Percentiles rank a stretch among this genome's conserved stretches.
These are phyloP conservation scores for Athene cunicularia DNA, from an alignment of 2,113 vertebrate genomes.

Conservation along the genomic window DNA sequence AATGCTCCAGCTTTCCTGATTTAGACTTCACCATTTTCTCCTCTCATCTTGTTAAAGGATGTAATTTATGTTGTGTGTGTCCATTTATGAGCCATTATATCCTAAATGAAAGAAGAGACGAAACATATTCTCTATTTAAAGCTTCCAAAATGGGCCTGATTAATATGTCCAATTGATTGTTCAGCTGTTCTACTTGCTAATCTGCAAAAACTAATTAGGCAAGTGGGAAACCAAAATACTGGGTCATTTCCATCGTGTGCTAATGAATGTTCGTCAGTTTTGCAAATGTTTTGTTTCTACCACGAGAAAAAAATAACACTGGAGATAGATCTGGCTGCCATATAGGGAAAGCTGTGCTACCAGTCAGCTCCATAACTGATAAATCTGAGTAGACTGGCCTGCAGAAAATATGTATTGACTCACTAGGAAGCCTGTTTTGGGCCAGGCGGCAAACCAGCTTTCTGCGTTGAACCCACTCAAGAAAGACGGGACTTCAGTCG, in stretches of 20 bases:
- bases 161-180: conserved; percentile 70
- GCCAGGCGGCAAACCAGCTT: background rate
- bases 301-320: background rate
- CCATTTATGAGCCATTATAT: conserved; percentile 66
- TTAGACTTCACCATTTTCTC: conserved; percentile 29
- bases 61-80: conserved; percentile 62
- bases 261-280: conserved; percentile 59
- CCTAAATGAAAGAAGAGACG: conserved; percentile 62
- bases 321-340: background rate
- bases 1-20: background rate
- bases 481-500: background rate
- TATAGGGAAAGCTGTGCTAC: background rate
- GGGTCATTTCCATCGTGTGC: conserved; percentile 57
- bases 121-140: conserved; percentile 61
- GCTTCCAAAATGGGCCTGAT: conserved; percentile 65
- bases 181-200: conserved; percentile 64
- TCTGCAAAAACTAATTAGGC: conserved; percentile 70
- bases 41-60: conserved; percentile 55
- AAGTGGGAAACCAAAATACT: conserved; percentile 71
- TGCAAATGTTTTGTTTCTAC: conserved; percentile 62
- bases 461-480: background rate
- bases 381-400: background rate
- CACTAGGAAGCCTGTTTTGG: background rate
- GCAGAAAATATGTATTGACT: background rate
- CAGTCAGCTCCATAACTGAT: background rate